Evolutionary conservation across 2,113 vertebrate species (phyloP).

Genomic region (Chitala chitala): DNA sequence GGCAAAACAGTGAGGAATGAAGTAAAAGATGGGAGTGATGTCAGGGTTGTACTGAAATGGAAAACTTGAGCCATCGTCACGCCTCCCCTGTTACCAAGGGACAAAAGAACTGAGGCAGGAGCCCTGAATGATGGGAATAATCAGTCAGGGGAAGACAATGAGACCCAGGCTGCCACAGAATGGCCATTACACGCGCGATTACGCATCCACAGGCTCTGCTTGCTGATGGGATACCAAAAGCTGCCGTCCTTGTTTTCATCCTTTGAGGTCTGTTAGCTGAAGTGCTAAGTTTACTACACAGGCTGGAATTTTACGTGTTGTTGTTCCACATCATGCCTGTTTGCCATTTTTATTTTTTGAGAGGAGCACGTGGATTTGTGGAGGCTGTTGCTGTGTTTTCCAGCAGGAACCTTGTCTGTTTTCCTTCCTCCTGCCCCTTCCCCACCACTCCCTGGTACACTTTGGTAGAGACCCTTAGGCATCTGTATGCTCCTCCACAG

Average conservation of each 20-base stretch:
- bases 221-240: background rate
- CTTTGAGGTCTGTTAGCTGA: background rate
- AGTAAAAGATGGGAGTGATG: background rate
- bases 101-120: background rate
- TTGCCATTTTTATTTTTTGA: background rate
- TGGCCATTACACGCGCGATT: background rate
- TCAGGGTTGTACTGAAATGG: background rate
- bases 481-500: constrained; percentile 61
- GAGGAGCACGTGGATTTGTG: background rate
- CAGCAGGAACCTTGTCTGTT: constrained; percentile 14
- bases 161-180: background rate
- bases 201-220: background rate
- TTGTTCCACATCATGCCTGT: background rate
- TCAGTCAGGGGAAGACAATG: background rate
- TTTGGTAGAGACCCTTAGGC: constrained; percentile 36
- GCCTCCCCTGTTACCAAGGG: background rate
- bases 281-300: background rate
- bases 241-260: background rate
- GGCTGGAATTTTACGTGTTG: background rate
- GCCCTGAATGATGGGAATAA: background rate
- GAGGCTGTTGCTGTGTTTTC: background rate
- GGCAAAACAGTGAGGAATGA: background rate
- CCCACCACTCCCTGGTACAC: constrained; percentile 21
- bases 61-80: background rate
- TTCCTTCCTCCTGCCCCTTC: background rate